A percentile compares a stretch with the other conserved stretches of the same genome.
Evolutionary conservation across 2,797 vertebrate genomes (phyloP).

Genomic region (Fistularia commersonii): DNA sequence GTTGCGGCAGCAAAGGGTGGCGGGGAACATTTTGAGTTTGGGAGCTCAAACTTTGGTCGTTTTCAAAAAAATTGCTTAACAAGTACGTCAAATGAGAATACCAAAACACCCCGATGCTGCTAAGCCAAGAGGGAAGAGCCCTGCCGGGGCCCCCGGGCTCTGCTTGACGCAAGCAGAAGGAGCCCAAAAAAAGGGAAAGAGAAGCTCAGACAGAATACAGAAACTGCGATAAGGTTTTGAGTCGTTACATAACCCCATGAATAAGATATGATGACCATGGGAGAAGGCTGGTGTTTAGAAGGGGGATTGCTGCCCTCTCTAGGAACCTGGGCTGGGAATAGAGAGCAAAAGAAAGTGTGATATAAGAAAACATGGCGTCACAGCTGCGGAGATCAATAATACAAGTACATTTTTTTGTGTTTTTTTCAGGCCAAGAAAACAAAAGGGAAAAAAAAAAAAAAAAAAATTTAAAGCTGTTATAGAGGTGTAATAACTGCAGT

Average conservation of each 20-base stretch:
- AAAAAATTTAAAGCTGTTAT: too few relatives aligned
- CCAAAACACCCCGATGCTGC: slow-evolving; percentile 23
- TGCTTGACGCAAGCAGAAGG: slow-evolving; percentile 15
- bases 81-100: slow-evolving; percentile 32
- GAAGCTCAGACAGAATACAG: slow-evolving; percentile 24
- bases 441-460: slow-evolving; percentile 10
- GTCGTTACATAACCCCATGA: slow-evolving; percentile 66
- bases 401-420: too few relatives aligned
- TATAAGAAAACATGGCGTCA: too few relatives aligned
- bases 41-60: too few relatives aligned
- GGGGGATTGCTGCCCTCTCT: slow-evolving; percentile 57
- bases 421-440: too few relatives aligned
- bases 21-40: too few relatives aligned
- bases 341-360: slow-evolving; percentile 2
- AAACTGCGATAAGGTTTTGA: slow-evolving; percentile 36
- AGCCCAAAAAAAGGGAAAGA: slow-evolving; percentile 10
- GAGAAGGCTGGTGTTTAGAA: slow-evolving; percentile 47
- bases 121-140: slow-evolving; percentile 43
- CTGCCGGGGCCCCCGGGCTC: slow-evolving; percentile 22
- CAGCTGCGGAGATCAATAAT: too few relatives aligned
- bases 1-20: too few relatives aligned
- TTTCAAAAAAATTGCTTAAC: too few relatives aligned
- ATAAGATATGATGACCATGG: slow-evolving; percentile 68
- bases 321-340: slow-evolving; percentile 40
- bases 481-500: not conserved